Evolutionary conservation across 1,140 invertebrate species (phyloP), one percentile per base, ranked within the genome.

Genomic region (Hetaerina americana): DNA sequence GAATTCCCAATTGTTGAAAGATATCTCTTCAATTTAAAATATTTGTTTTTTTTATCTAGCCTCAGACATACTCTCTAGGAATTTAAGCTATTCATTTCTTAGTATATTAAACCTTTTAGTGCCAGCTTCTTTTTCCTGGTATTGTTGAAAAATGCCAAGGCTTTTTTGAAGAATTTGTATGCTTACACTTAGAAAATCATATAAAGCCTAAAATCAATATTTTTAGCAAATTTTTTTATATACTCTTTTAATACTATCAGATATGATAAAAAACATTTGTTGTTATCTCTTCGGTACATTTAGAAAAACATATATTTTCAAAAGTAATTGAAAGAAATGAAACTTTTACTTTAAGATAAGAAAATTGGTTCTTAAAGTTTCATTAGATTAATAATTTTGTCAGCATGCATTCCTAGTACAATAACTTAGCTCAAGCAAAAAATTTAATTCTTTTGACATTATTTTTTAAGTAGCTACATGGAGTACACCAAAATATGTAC

Each of bases 91-190:
- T n/a, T n/a, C n/a, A n/a, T n/a, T n/a, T n/a, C n/a, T n/a, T n/a
- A n/a, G n/a, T n/a, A n/a, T n/a, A n/a, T n/a, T n/a, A 40, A 40
- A 6, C 31, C 31, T 80, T 74, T 67, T 79, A 71, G 31, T 73
- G 76, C 78, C 79, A 80, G 24, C 79, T 57, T 66, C 72, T 72
- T 73, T 68, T 68, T 15, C 67, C 26, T 68, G 67, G 27, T 68
- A 18, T 6, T 84, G 73, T 29, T 18, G 18, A 40, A 40, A 18
- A 40, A 40, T 40, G 31, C 31, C 31, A 40, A 40, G 31, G 31
- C 6, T 40, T 8, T 18, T 8, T 40, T 40, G 6, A 18, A 8
- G 31, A n/a, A n/a, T n/a, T n/a, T n/a, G n/a, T n/a, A n/a, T n/a
- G n/a, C n/a, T n/a, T n/a, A n/a, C n/a, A n/a, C n/a, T n/a, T 18